Percentiles rank a stretch among this genome's conserved stretches.
Evolutionary conservation across 2,888 invertebrate genomes (phyloP).

Genomic region (Acrobasis consociella): DNA sequence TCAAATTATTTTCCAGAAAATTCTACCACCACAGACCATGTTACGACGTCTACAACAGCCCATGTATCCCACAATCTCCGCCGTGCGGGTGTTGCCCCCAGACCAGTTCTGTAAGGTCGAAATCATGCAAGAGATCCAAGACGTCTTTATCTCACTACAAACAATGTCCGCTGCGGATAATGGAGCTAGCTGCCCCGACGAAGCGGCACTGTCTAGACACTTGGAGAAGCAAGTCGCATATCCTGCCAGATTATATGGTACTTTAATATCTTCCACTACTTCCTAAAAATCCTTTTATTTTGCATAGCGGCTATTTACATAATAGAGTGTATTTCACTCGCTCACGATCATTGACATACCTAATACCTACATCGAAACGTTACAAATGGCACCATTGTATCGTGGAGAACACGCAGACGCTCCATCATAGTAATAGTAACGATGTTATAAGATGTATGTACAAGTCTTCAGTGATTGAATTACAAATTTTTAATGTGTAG

Average conservation of each 20-base stretch:
- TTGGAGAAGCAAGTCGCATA: constrained; percentile 56
- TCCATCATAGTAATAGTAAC: too few species aligned
- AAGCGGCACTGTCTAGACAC: constrained; percentile 69
- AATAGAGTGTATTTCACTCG: too few species aligned
- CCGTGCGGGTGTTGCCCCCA: constrained; percentile 6
- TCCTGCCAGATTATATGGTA: constrained; percentile 66
- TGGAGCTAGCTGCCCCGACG: constrained; percentile 62
- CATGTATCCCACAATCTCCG: constrained; percentile 1
- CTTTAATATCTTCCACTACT: not conserved
- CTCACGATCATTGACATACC: too few species aligned
- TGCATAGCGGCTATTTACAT: too few species aligned
- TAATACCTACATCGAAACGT: too few species aligned
- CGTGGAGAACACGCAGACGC: too few species aligned
- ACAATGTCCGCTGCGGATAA: constrained; percentile 60
- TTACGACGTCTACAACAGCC: constrained; percentile 15
- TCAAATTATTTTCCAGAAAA: not conserved
- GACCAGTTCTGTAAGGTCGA: constrained; percentile 18
- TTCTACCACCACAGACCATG: not conserved
- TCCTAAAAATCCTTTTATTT: too few species aligned
- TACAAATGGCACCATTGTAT: too few species aligned
- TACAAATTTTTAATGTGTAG: too few species aligned
- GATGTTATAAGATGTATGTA: too few species aligned
- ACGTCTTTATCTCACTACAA: not conserved
- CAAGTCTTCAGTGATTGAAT: too few species aligned
- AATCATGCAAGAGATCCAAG: constrained; percentile 23